Evolutionary conservation across 2,888 invertebrate species (phyloP).

Genomic region (Vanessa cardui): DNA sequence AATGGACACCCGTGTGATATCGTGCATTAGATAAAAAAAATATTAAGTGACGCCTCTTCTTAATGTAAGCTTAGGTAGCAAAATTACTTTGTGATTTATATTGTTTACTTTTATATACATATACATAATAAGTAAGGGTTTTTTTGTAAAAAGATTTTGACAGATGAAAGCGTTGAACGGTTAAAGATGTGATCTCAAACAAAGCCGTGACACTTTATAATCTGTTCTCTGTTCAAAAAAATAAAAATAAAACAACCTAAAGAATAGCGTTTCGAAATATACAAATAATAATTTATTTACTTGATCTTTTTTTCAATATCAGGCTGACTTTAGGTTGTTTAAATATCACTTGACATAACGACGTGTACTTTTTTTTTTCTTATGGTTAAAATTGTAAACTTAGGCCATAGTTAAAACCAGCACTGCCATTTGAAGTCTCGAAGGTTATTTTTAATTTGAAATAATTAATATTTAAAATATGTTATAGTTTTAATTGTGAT

Average conservation of each 20-base stretch:
- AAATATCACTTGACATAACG: not conserved
- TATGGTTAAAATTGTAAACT: constrained; percentile 11
- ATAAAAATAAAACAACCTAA: not conserved
- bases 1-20: constrained; percentile 64
- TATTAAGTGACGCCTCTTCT: constrained; percentile 57
- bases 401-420: constrained; percentile 29
- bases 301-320: not conserved
- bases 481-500: constrained; percentile 20
- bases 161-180: constrained; percentile 46
- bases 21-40: constrained; percentile 58
- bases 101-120: constrained; percentile 51
- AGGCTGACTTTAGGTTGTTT: not conserved
- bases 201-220: constrained; percentile 47
- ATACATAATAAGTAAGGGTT: constrained; percentile 59
- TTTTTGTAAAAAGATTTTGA: constrained; percentile 21
- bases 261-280: not conserved
- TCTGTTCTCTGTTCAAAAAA: constrained; percentile 10
- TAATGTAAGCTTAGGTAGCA: constrained; percentile 70
- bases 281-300: constrained; percentile 14
- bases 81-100: constrained; percentile 76
- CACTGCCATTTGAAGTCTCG: constrained; percentile 42
- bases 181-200: constrained; percentile 77
- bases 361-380: not conserved
- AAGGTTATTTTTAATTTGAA: constrained; percentile 27
- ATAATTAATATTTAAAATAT: constrained; percentile 15